Base-by-base conservation (phyloP, 2,113 vertebrate genomes). In the Harpagus bidentatus region DNA sequence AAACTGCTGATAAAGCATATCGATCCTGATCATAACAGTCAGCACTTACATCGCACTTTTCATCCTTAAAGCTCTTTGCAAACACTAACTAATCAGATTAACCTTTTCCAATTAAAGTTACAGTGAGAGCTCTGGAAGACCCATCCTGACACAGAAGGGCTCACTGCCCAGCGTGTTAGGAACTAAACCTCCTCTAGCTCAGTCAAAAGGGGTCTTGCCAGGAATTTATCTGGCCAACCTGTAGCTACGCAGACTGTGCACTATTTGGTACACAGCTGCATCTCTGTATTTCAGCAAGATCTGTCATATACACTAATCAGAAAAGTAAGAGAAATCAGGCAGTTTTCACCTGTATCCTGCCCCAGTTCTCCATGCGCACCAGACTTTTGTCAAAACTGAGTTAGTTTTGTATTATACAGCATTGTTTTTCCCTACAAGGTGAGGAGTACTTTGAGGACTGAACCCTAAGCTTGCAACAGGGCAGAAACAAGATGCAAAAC, bases 11-110 rank as follows among this genome's bases (percentile, higher is more conserved):
- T 69, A 65, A 89, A 84, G 88, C 86, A 16, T 2, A 94, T 95
- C 72, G 43, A 69, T 77, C 90, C 69, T 3, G 43, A 95, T 92
- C 93, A 36, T 12, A 70, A 16, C 3, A 86, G 72, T 95, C 96
- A 97, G 97, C 95, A 79, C 86, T 96, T 90, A 86, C 91, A 42
- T 20, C 50, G 94, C 85, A 95, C 23, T 86, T 88, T 50, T 93
- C 84, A 86, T 50, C 73, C 95, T 82, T 55, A 72, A 82, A 94
- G 89, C 82, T 92, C 92, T 93, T 56, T 25, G 76, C 73, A 93
- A 90, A 90, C 80, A 58, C 42, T 40, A 89, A 62, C 74, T 94
- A 50, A 97, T 82, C 86, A 82, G 86, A 94, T 93, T 31, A 87
- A 94, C 55, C 62, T 93, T 73, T 84, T 61, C 85, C 87, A 81